These are phyloP conservation scores for Nasonia vitripennis DNA, from an alignment of 1,140 invertebrate species.

Conservation along the genomic window DNA sequence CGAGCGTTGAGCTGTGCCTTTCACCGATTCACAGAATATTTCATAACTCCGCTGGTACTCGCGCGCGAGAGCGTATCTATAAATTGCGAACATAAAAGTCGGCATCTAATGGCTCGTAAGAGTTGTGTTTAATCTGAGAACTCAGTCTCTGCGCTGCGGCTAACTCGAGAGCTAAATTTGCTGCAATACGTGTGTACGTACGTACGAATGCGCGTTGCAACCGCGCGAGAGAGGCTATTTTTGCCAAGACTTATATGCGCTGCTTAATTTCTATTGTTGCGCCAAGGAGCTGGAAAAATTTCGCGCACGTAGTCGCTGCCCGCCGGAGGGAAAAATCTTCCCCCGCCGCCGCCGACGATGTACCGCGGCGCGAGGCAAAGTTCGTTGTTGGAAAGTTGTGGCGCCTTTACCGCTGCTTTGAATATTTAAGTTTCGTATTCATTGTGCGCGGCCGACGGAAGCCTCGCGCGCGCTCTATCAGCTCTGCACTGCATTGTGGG, in stretches of 20 bases:
- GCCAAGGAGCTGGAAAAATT: neutral
- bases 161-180: neutral
- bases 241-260: neutral
- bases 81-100: slow-evolving; percentile 1
- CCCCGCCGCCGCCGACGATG: no score
- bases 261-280: neutral
- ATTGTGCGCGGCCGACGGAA: neutral
- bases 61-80: neutral
- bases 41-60: neutral
- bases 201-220: neutral
- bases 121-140: neutral
- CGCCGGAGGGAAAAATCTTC: neutral
- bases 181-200: neutral
- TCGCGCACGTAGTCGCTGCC: neutral
- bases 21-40: slow-evolving; percentile 4
- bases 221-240: neutral
- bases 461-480: no score
- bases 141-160: neutral
- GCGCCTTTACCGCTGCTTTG: neutral
- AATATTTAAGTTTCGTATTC: neutral
- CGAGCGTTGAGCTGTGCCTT: neutral
- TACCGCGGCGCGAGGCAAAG: neutral
- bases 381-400: neutral
- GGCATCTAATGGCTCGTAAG: neutral
- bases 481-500: neutral